Conservation (phyloP, 2,797 vertebrate species). For the Melanotaenia pygmaea region DNA sequence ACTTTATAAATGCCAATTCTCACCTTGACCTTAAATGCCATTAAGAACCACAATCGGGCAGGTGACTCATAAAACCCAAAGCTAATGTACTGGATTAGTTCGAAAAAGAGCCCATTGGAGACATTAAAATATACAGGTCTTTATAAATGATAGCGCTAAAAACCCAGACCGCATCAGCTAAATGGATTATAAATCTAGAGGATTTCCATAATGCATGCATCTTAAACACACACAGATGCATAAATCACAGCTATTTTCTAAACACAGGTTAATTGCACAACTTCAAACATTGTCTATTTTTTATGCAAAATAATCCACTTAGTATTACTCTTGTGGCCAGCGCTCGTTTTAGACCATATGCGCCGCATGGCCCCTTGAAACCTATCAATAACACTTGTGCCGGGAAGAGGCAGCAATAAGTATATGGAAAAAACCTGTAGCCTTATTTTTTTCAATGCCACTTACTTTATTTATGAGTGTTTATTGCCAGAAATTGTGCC, state of each 20-base stretch:
- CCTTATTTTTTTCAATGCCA: conserved; percentile 90
- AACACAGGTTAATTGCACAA: conserved; percentile 98
- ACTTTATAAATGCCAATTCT: conserved; percentile 90
- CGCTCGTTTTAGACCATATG: conserved; percentile 84
- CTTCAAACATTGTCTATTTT: conserved; percentile 96
- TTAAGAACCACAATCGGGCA: conserved; percentile 78
- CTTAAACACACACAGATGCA: conserved; percentile 90
- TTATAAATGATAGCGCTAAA: conserved; percentile 99
- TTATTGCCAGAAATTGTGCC: conserved; percentile 99
- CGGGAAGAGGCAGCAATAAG: conserved; percentile 87
- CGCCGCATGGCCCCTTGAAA: conserved; percentile 85
- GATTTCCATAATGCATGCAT: conserved; percentile 99
- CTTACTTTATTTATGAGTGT: conserved; percentile 93
- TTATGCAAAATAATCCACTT: conserved; percentile 99
- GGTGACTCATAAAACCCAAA: conserved; percentile 91
- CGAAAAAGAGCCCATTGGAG: conserved; percentile 88
- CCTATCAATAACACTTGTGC: conserved; percentile 92
- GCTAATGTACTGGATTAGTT: conserved; percentile 90
- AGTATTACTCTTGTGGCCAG: conserved; percentile 88
- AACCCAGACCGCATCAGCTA: conserved; percentile 97
- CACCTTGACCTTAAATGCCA: conserved; percentile 86
- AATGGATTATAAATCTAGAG: conserved; percentile 99
- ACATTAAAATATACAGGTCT: conserved; percentile 94
- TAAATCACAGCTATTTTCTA: conserved; percentile 99
- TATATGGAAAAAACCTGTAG: conserved; percentile 88